These are phyloP conservation scores for Chromis chromis DNA, from an alignment of 2,797 vertebrate genomes.

Conservation along the genomic window DNA sequence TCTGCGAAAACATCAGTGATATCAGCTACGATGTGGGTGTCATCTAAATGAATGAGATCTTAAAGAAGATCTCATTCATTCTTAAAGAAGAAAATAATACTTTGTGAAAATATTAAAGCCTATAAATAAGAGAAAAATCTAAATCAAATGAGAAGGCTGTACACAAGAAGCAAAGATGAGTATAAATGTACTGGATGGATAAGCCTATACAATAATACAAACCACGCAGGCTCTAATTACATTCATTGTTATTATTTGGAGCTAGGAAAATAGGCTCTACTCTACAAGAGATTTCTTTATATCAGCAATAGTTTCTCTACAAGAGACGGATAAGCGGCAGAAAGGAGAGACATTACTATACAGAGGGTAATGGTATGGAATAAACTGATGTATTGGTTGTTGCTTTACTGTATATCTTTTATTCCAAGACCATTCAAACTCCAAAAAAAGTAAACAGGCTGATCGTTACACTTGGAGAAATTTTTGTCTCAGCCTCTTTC, in stretches of 20 bases:
- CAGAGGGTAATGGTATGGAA: slow-evolving; percentile 39
- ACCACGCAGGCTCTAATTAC: slow-evolving; percentile 70
- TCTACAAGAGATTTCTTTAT: slow-evolving; percentile 63
- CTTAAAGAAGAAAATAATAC: slow-evolving; percentile 38
- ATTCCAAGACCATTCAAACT: slow-evolving; percentile 27
- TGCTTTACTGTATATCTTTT: slow-evolving; percentile 1
- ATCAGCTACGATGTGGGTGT: slow-evolving; percentile 20
- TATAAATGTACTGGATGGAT: slow-evolving; percentile 58
- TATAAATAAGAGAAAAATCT: slow-evolving; percentile 51
- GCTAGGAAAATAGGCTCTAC: slow-evolving; percentile 68
- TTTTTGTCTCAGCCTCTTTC: slow-evolving; percentile 25
- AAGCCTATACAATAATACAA: slow-evolving; percentile 51
- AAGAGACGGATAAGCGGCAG: slow-evolving; percentile 53
- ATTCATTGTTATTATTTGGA: slow-evolving; percentile 73
- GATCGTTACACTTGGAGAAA: slow-evolving; percentile 26
- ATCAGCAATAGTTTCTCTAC: slow-evolving; percentile 61
- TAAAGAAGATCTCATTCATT: slow-evolving; percentile 21
- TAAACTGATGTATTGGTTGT: not conserved
- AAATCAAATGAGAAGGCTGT: slow-evolving; percentile 35
- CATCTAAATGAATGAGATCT: slow-evolving; percentile 29
- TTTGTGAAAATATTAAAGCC: slow-evolving; percentile 50
- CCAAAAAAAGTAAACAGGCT: slow-evolving; percentile 31
- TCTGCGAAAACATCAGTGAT: slow-evolving; percentile 18
- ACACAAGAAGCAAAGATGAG: slow-evolving; percentile 52
- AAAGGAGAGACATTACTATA: slow-evolving; percentile 41